Percentiles rank a stretch among this genome's conserved stretches.
Conservation (phyloP, 2,113 vertebrate species). For the Mystacornis crossleyi region DNA sequence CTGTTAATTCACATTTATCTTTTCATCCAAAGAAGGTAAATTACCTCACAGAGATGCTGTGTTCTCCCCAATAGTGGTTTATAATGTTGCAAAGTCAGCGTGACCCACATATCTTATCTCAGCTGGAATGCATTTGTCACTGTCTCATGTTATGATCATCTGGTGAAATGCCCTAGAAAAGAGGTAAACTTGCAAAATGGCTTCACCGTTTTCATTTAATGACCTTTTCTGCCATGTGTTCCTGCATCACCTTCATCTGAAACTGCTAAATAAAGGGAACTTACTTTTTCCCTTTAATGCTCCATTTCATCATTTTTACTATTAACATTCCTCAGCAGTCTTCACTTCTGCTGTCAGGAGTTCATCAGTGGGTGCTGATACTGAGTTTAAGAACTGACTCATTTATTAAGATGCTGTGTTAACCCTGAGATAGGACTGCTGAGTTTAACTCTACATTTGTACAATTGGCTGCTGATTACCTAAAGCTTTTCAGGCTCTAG, state of each 20-base stretch:
- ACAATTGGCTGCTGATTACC: neutral
- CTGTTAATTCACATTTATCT: slow-evolving; percentile 55
- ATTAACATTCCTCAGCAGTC: neutral
- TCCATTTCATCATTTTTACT: neutral
- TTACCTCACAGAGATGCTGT: slow-evolving; percentile 24
- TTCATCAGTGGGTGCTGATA: neutral
- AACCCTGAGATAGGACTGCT: neutral
- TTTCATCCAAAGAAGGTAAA: slow-evolving; percentile 51
- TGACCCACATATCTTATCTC: slow-evolving; percentile 44
- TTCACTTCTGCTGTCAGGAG: neutral
- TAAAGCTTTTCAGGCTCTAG: neutral
- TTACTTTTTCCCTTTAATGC: neutral
- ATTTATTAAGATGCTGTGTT: neutral
- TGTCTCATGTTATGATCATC: neutral
- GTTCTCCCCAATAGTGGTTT: neutral
- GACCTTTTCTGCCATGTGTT: neutral
- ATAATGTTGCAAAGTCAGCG: slow-evolving; percentile 52
- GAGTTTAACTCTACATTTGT: neutral
- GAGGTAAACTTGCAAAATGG: neutral
- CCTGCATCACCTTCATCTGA: neutral
- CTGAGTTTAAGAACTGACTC: neutral
- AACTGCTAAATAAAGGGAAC: neutral
- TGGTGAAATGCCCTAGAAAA: neutral
- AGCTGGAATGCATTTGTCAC: slow-evolving; percentile 47
- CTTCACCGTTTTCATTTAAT: neutral